Evolutionary conservation across 2,888 invertebrate genomes (phyloP), one percentile per base, ranked within the genome.

Genomic region (Morpho helenor): DNA sequence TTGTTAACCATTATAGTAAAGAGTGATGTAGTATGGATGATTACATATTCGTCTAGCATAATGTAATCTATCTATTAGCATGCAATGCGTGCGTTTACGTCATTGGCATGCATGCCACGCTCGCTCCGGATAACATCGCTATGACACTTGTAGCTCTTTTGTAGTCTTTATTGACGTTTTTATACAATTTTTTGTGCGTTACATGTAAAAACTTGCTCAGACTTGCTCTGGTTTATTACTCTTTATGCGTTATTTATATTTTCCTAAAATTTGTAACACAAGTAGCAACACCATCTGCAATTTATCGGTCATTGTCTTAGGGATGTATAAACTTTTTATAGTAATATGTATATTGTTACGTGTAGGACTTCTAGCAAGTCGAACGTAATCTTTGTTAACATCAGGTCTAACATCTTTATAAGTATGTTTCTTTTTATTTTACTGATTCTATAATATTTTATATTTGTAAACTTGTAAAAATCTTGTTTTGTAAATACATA

Each of bases 81-180:
- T 71, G 76, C 79, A 48, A 52, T 63, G 72, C 79, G 78, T 76
- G 82, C 70, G 70, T 71, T 56, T 60, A 56, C 50, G 56, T 59
- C 64, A 68, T 81, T 76, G 72, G 70, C 72, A 81, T 78, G 75
- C 82, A 74, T 74, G 73, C 77, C 80, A 73, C 73, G 77, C 64
- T 60, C 66, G 64, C 62, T 63, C 66, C 63, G 68, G 73, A 80
- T 80, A 78, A 72, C 74, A 77, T 77, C 75, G 68, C 69, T 68
- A 71, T 70, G 71, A 74, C 67, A 66, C 67, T 66, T 64, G 58
- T 45, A 43, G 55, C 57, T 63, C 60, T 62, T 59, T 58, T 53
- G 45, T 50, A 54, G 56, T 57, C 57, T 62, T 50, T 67, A 59
- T 64, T 63, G 63, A 57, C 60, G 51, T 56, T 62, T 62, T 62